Conservation (phyloP, 2,113 vertebrate species). For the Forbesichthys agassizii region DNA sequence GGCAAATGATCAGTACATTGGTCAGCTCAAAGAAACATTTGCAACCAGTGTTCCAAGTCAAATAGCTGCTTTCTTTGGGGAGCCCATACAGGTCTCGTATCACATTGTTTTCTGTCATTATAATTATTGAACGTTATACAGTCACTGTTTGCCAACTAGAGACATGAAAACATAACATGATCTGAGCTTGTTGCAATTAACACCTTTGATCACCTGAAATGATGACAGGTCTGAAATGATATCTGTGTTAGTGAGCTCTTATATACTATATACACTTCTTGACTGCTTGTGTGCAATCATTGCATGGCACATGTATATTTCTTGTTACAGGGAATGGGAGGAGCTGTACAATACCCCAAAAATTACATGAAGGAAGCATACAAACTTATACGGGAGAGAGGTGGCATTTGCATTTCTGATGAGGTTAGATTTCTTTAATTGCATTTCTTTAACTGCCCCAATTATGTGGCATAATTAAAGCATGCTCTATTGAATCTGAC, state of each 20-base stretch:
- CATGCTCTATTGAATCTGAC: background rate
- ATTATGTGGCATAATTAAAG: background rate
- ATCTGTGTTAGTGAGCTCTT: too few relatives aligned
- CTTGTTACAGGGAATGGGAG: conserved; percentile 83
- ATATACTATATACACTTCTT: background rate
- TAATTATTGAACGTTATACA: background rate
- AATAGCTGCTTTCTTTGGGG: conserved; percentile 91
- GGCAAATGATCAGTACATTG: conserved; percentile 86
- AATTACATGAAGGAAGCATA: conserved; percentile 87
- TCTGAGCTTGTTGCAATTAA: too few relatives aligned
- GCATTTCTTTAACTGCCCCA: background rate
- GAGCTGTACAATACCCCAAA: conserved; percentile 89
- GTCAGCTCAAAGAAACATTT: conserved; percentile 88
- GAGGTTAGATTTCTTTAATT: conserved; percentile 78
- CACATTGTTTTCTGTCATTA: background rate
- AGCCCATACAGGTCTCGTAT: conserved; percentile 88
- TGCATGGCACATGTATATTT: background rate
- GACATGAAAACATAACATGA: too few relatives aligned
- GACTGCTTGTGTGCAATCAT: conserved; percentile 10
- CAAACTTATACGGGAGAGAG: conserved; percentile 81
- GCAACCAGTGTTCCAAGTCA: conserved; percentile 78
- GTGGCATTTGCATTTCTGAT: conserved; percentile 89
- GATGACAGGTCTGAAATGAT: too few relatives aligned
- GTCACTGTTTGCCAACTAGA: background rate
- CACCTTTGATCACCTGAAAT: too few relatives aligned